A percentile compares a stretch with the other conserved stretches of the same genome.
phyloP scores from a whole-genome alignment of 2,113 vertebrate genomes.

The Potamarius usumacintae region DNA sequence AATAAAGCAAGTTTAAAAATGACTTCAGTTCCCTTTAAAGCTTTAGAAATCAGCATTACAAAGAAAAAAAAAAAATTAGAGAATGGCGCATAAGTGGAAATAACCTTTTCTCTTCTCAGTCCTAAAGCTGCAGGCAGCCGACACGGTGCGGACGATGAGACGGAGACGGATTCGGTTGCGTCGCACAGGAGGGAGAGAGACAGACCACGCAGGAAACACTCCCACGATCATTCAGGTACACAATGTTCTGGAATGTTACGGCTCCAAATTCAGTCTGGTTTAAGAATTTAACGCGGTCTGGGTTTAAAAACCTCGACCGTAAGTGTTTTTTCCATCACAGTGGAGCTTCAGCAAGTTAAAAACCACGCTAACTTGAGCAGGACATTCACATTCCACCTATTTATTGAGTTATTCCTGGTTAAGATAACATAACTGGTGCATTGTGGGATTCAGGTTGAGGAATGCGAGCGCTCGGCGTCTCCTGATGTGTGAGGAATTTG shows the following conservation, averaged over 20 bases:
- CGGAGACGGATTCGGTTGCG: conserved; percentile 89
- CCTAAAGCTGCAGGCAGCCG: conserved; percentile 89
- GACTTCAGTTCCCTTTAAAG: no score
- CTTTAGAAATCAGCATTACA: no score
- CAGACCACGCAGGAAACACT: conserved; percentile 77
- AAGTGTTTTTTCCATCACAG: no score
- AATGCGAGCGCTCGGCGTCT: background rate
- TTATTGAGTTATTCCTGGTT: conserved; percentile 32
- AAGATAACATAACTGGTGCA: background rate
- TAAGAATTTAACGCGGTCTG: background rate
- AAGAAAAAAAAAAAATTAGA: background rate
- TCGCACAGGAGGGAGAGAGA: conserved; percentile 81
- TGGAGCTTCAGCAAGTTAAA: no score
- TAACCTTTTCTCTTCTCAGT: conserved; percentile 63
- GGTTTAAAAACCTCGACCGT: no score
- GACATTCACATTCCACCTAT: conserved; percentile 1
- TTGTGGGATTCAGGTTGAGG: conserved; percentile 7
- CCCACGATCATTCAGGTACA: conserved; percentile 67
- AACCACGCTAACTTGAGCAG: background rate
- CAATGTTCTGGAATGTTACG: background rate
- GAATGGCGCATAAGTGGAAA: background rate
- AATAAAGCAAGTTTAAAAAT: no score
- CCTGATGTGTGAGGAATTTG: background rate
- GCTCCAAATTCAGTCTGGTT: background rate
- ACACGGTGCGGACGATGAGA: conserved; percentile 93